A percentile compares a stretch with the other conserved stretches of the same genome.
Evolutionary conservation across 2,113 vertebrate species (phyloP).

Genomic region (Hucho hucho): DNA sequence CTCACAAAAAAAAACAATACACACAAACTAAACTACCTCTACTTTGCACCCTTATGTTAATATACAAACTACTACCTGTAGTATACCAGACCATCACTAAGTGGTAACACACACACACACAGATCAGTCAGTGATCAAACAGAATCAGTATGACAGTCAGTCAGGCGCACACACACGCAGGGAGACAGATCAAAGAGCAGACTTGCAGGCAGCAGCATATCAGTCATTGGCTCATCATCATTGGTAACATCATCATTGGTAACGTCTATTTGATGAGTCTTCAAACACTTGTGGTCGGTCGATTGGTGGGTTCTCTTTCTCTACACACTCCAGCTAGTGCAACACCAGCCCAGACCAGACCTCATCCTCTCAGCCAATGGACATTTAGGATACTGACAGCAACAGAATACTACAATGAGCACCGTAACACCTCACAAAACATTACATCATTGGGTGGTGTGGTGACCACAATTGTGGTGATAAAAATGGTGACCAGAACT

Average conservation of each 20-base stretch:
- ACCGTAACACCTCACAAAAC: background rate
- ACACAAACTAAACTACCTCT: background rate
- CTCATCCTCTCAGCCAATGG: background rate
- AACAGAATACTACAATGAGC: too few species aligned
- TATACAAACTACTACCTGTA: too few species aligned
- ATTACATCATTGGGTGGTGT: background rate
- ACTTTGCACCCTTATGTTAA: too few species aligned
- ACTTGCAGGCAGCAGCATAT: background rate
- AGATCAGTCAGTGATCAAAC: background rate
- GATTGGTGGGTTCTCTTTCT: too few species aligned
- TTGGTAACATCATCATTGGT: background rate
- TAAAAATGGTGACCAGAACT: background rate
- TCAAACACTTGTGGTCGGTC: background rate
- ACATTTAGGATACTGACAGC: too few species aligned
- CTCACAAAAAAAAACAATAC: background rate
- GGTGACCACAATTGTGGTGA: too few species aligned
- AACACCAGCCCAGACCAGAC: slow-evolving; percentile 31
- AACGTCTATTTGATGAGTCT: too few species aligned
- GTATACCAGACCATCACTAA: too few species aligned
- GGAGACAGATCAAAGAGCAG: background rate
- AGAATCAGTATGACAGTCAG: background rate
- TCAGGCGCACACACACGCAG: slow-evolving; percentile 1
- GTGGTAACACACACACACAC: slow-evolving; percentile 1
- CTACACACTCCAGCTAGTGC: too few species aligned
- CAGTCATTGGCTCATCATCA: background rate